Evolutionary conservation across 2,113 vertebrate genomes (phyloP).

Genomic region (Silurus glanis): DNA sequence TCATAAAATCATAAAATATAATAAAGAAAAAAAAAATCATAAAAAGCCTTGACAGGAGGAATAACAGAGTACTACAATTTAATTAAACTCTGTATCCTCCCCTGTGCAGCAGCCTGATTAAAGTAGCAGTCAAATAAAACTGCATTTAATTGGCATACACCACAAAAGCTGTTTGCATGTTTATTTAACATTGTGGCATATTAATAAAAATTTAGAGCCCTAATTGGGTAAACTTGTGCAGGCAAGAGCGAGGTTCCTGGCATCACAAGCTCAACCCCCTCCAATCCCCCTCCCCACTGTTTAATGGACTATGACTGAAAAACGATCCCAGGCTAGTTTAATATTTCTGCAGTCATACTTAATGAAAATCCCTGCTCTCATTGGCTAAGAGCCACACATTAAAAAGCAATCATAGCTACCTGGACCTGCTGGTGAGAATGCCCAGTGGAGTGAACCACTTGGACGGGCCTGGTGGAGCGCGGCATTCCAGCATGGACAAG

Average conservation of each 20-base stretch:
- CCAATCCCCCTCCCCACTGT: constrained; percentile 50
- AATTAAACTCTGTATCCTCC: constrained; percentile 65
- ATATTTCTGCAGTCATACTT: constrained; percentile 64
- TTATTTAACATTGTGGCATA: constrained; percentile 64
- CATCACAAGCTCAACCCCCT: constrained; percentile 46
- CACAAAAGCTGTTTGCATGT: constrained; percentile 60
- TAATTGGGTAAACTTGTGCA: constrained; percentile 65
- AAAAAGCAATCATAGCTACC: constrained; percentile 62
- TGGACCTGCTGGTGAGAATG: constrained; percentile 59
- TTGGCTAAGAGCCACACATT: constrained; percentile 62
- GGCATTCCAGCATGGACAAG: constrained; percentile 46
- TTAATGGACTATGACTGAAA: constrained; percentile 63
- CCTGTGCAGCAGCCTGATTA: constrained; percentile 54
- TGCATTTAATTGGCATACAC: constrained; percentile 65
- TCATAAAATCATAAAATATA: constrained; percentile 62
- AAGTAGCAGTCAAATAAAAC: constrained; percentile 66
- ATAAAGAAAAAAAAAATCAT: too few species aligned
- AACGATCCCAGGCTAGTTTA: constrained; percentile 63
- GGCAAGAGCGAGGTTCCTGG: constrained; percentile 53
- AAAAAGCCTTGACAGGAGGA: constrained; percentile 66
- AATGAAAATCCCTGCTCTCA: constrained; percentile 57
- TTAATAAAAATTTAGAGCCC: constrained; percentile 60
- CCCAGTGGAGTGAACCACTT: constrained; percentile 55
- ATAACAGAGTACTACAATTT: constrained; percentile 68
- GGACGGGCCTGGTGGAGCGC: constrained; percentile 51